phyloP scores from a whole-genome alignment of 2,888 invertebrate species.

The Bhutanitis thaidina region DNA sequence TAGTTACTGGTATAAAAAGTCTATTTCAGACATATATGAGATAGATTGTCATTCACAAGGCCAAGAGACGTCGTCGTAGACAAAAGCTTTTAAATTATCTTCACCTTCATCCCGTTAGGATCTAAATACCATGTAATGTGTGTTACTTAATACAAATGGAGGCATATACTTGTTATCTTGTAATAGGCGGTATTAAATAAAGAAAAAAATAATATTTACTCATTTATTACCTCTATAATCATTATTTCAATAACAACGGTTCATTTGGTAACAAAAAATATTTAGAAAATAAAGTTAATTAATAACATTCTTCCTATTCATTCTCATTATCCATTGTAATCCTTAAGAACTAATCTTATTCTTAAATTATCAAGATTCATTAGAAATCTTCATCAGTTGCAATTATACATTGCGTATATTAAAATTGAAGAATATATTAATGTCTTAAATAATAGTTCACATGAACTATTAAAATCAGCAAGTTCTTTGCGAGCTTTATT shows the following conservation, averaged over 20 bases:
- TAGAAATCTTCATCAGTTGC: not conserved
- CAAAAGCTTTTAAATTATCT: no score
- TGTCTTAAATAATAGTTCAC: not conserved
- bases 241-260: not conserved
- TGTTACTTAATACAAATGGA: no score
- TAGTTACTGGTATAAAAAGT: no score
- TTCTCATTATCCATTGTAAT: not conserved
- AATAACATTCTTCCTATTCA: no score
- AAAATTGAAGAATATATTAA: no score
- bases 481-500: constrained; percentile 2
- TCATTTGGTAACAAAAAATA: not conserved
- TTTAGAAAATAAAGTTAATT: not conserved
- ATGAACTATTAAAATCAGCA: not conserved
- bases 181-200: no score
- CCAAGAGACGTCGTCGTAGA: no score
- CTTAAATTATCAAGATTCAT: not conserved
- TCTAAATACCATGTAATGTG: no score
- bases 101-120: no score
- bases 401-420: not conserved
- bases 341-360: not conserved
- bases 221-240: not conserved
- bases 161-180: no score
- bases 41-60: no score
- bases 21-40: no score
- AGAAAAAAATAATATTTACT: not conserved